Evolutionary conservation across 2,113 vertebrate genomes (phyloP), one percentile per base, ranked within the genome.

Genomic region (Aspidoscelis tigris): DNA sequence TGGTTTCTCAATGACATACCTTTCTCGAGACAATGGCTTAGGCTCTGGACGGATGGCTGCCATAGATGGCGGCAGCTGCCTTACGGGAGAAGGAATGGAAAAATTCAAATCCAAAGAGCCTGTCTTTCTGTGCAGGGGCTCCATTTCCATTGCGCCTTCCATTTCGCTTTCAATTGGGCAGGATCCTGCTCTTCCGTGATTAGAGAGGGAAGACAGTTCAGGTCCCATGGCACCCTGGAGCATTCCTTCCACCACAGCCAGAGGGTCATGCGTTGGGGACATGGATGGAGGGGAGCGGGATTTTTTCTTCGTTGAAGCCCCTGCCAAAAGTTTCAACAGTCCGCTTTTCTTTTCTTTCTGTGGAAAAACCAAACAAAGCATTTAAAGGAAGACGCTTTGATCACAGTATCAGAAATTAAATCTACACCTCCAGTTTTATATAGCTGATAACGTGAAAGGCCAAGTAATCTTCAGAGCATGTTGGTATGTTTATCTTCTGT

Each of bases 21-120:
- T 98, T 94, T 99, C 98, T 92, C 98, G 95, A 68, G 97, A 97
- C 89, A 99, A 95, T 2, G 97, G 97, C 92, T 98, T 99, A 85
- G 97, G 97, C 85, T 99, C 98, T 2, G 98, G 98, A 26, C 95
- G 95, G 81, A 98, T 93, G 92, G 97, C 97, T 88, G 97, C 96
- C 95, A 98, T 95, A 70, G 96, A 96, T 73, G 95, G 97, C 81
- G 96, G 94, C 0, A 96, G 87, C 24, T 98, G 97, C 47, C 97
- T 96, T 77, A 97, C 91, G 5, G 97, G 97, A 24, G 98, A 98
- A n/a, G 97, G 97, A 92, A 96, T 92, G 24, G 97, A 97, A 92
- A 99, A 98, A 96, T 98, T 98, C 83, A 98, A 98, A 94, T 99
- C 98, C 95, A 99, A 96, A 39, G 99, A 99, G 47, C 99, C 98